Evolutionary conservation across 2,113 vertebrate genomes (phyloP).

Genomic region (Acrocephalus kingi): DNA sequence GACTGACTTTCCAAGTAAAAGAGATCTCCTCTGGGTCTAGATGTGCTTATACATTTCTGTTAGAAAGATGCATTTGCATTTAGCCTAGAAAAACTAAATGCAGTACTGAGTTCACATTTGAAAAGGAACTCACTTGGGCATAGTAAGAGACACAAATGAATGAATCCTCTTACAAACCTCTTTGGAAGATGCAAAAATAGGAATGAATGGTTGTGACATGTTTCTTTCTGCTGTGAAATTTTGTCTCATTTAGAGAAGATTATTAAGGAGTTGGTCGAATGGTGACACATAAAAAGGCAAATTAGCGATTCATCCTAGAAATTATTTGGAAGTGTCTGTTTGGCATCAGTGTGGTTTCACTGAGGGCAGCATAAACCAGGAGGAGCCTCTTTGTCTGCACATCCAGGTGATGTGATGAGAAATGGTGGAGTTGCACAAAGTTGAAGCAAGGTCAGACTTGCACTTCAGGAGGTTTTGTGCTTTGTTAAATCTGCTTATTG

Average conservation of each 20-base stretch:
- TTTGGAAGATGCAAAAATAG: slow-evolving; percentile 15
- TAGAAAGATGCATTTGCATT: slow-evolving; percentile 67
- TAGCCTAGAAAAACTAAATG: slow-evolving; percentile 56
- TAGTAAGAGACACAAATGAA: neutral
- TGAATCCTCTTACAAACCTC: slow-evolving; percentile 40
- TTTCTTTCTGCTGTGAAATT: slow-evolving; percentile 40
- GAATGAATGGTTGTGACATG: slow-evolving; percentile 11
- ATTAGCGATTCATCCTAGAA: slow-evolving; percentile 30
- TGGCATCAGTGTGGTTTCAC: neutral
- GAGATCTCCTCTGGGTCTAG: slow-evolving; percentile 45
- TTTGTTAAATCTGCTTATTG: slow-evolving; percentile 16
- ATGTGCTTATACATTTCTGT: slow-evolving; percentile 52
- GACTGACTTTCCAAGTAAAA: slow-evolving; percentile 12
- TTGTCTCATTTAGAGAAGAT: slow-evolving; percentile 23
- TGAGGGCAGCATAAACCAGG: slow-evolving; percentile 6
- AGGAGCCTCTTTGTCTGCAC: slow-evolving; percentile 28
- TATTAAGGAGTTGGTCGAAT: neutral
- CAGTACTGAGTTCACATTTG: slow-evolving; percentile 51
- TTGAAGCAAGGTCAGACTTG: slow-evolving; percentile 27
- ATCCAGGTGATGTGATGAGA: neutral
- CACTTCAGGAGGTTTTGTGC: neutral
- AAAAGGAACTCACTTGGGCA: slow-evolving; percentile 36
- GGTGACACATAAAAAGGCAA: neutral
- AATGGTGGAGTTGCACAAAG: neutral
- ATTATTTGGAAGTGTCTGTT: neutral